phyloP scores from a whole-genome alignment of 2,888 invertebrate species.

The Ochropleura plecta region DNA sequence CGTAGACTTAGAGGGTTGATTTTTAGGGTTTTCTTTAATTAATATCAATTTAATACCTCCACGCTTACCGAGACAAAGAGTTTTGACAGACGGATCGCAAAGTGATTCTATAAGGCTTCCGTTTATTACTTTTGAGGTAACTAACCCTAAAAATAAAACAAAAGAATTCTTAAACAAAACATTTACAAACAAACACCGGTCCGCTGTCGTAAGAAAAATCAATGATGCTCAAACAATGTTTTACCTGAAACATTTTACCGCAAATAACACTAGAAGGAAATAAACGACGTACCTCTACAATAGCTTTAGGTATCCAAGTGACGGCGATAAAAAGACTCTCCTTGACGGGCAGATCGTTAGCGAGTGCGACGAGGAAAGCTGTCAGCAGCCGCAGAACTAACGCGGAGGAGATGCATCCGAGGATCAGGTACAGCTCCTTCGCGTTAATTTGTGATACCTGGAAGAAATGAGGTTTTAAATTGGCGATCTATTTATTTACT shows the following conservation, averaged over 20 bases:
- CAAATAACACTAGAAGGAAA: conserved; percentile 42
- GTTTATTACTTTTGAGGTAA: too few species aligned
- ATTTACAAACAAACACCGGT: conserved; percentile 14
- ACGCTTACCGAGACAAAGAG: too few species aligned
- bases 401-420: conserved; percentile 82
- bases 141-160: not conserved
- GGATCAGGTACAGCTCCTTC: conserved; percentile 80
- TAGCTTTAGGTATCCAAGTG: conserved; percentile 88
- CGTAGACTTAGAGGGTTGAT: too few species aligned
- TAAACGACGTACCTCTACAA: conserved; percentile 82
- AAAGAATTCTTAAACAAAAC: conserved; percentile 39
- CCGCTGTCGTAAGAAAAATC: conserved; percentile 38
- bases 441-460: conserved; percentile 81
- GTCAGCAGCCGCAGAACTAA: conserved; percentile 81
- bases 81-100: too few species aligned
- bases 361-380: conserved; percentile 83
- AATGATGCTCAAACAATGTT: conserved; percentile 34
- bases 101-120: too few species aligned
- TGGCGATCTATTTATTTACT: not conserved
- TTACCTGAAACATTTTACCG: conserved; percentile 38
- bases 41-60: too few species aligned
- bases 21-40: too few species aligned
- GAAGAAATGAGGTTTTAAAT: conserved; percentile 31
- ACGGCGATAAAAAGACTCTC: conserved; percentile 85
- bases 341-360: conserved; percentile 81